Base-by-base conservation (phyloP, 2,888 invertebrate species). In the Amiota communis region DNA sequence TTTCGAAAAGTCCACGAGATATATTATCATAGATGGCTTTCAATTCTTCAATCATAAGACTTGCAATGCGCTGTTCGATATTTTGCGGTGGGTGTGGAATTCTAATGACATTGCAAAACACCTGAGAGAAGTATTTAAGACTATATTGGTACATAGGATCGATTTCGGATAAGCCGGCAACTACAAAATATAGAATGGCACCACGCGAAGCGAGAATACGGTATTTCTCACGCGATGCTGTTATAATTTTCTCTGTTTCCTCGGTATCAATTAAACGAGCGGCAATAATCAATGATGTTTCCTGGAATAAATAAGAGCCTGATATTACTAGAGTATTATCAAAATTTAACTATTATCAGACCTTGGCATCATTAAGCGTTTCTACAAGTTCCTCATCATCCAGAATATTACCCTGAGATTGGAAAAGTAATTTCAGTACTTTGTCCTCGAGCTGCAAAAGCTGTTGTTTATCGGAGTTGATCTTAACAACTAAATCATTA, bases 61-160 rank as follows among this genome's bases (percentile, higher is more conserved):
- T 93, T 20, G 92, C 89, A 48, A 97, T 91, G 12, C 97, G 92
- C 12, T 90, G 89, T 47, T 93, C 92, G 10, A 97, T 91, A 46
- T 93, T 90, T 80, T 93, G 92, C 69, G 91, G 90, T 71, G 93
- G 93, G 83, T 94, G 94, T 84, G 94, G 95, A 59, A 92, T 92
- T 76, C 94, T 94, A 78, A 97, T 96, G 0, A 97, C 96, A 78
- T 92, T 91, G 83, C 94, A 95, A 85, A 97, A 95, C 1, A 97
- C 93, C 74, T 89, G 85, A 0, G 93, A 95, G 87, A 97, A 98
- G 91, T 97, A 97, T 82, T 95, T 96, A 53, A 98, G 91, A 0
- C 97, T 97, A 90, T 95, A 98, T 90, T 98, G 98, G 89, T 98
- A 98, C 98, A 98, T 98, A 0, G 97, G 96, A 89, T 98, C 97